Base-by-base conservation (phyloP, 2,797 vertebrate genomes). In the Kryptolebias ocellatus region DNA sequence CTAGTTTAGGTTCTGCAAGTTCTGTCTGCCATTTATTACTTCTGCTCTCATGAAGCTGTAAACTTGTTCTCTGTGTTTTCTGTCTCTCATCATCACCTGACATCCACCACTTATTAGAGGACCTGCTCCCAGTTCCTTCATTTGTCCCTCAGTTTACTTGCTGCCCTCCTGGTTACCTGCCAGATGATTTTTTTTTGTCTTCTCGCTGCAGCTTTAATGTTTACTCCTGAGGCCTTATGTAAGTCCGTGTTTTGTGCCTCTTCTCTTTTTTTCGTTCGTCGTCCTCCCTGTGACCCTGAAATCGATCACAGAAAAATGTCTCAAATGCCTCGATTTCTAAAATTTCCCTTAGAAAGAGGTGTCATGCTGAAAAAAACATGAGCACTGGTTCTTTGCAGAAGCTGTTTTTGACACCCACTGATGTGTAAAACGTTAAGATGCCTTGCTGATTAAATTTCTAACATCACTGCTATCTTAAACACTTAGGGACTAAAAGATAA, bases 111-210 rank as follows among this genome's bases (percentile, higher is more conserved):
- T 39, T 20, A 54, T 63, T 49, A 53, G 42, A 59, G 3, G 44
- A 54, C 31, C 31, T 31, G 60, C 5, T 20, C 10, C 58, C n/a
- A n/a, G 12, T 46, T 50, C 46, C 45, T 49, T 67, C 53, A 66
- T 45, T 20, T 54, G 0, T 44, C 15, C n/a, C 6, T 60, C 50
- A 27, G 56, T 24, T 53, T 27, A 27, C 18, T 2, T n/a, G 28
- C 2, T 5, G 37, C 16, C n/a, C 37, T 37, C 34, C 31, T 49
- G 62, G 28, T 66, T 34, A 50, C 57, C 24, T 54, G 50, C 31
- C 29, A 31, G 39, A 52, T 53, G 60, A 53, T 14, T 27, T 61
- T 64, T 45, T 60, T 34, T 46, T 60, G 64, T 18, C 61, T 60
- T 51, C 53, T 44, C 27, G 10, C 18, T 47, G 39, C 34, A 62